These are phyloP conservation scores for Dromas ardeola DNA, from an alignment of 2,113 vertebrate species.

Conservation along the genomic window DNA sequence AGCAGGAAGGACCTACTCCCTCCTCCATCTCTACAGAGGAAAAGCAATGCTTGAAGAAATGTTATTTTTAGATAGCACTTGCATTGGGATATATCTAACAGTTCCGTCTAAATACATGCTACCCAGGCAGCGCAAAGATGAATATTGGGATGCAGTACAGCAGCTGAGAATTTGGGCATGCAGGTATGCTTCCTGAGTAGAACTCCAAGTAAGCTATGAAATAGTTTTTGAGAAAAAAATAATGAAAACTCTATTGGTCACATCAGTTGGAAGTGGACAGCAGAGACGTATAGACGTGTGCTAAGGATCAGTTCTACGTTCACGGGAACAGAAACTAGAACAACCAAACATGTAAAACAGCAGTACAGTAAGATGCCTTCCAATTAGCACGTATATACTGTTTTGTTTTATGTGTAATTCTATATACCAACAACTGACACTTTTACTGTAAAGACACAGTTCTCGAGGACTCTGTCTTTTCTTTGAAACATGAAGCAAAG, in stretches of 20 bases:
- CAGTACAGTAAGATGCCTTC: not conserved
- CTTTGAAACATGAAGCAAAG: not conserved
- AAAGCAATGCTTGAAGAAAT: not conserved
- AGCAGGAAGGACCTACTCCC: not conserved
- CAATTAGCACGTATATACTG: not conserved
- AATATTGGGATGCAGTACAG: not conserved
- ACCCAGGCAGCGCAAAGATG: not conserved
- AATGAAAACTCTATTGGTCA: accelerated
- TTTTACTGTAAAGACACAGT: not conserved
- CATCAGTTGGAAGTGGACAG: not conserved
- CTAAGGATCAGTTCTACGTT: not conserved
- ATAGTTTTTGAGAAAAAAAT: not conserved
- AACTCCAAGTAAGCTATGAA: not conserved
- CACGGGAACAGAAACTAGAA: not conserved
- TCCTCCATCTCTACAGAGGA: not conserved
- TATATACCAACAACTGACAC: not conserved
- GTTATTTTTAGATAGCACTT: not conserved
- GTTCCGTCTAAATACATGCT: not conserved
- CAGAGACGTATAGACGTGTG: accelerated
- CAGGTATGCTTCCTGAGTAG: not conserved
- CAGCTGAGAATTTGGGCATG: not conserved
- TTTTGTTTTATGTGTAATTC: not conserved
- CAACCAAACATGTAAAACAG: not conserved
- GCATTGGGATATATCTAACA: not conserved
- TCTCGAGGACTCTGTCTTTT: not conserved